phyloP scores from a whole-genome alignment of 1,140 invertebrate species.

The Pentalonia nigronervosa region DNA sequence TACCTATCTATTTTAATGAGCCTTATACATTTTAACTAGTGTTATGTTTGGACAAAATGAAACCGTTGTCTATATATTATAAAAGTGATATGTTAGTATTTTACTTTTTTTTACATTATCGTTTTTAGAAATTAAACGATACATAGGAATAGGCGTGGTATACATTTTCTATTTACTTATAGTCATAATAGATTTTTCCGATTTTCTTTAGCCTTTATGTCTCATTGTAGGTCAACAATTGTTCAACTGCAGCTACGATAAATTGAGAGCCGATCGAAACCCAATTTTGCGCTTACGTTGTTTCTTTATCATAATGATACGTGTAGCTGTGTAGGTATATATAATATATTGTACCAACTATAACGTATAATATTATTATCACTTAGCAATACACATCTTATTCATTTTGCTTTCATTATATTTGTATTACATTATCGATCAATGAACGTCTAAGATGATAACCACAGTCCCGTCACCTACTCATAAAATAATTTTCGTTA shows the following conservation, averaged over 20 bases:
- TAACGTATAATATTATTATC: neutral
- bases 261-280: neutral
- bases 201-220: neutral
- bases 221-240: neutral
- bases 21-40: neutral
- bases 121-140: neutral
- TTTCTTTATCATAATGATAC: neutral
- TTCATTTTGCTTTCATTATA: slow-evolving; percentile 9
- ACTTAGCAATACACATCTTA: slow-evolving; percentile 1
- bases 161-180: neutral
- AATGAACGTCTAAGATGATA: neutral
- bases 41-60: neutral
- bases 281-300: neutral
- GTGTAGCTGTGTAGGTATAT: neutral
- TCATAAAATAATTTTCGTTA: neutral
- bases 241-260: neutral
- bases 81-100: neutral
- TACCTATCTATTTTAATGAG: neutral
- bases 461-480: neutral
- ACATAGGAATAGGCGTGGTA: neutral
- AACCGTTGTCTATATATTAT: neutral
- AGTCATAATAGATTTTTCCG: neutral
- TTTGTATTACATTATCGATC: neutral
- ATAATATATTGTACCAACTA: neutral
- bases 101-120: neutral